These are phyloP conservation scores for Arbacia lixula DNA, from an alignment of 53 echinoderm and acorn worm genomes.

Conservation along the genomic window DNA sequence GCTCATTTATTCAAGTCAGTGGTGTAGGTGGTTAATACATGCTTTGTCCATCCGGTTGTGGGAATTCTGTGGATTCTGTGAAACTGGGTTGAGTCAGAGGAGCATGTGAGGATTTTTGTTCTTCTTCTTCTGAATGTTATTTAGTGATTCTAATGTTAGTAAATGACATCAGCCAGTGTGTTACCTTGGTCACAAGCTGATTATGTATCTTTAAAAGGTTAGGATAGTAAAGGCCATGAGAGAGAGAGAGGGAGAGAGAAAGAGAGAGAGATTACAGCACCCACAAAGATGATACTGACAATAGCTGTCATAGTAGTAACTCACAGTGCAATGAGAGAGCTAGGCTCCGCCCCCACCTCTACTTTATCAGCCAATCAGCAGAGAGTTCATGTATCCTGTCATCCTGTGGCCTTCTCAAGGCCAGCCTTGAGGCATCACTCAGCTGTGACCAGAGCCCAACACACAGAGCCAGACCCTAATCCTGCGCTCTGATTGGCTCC, in stretches of 20 bases:
- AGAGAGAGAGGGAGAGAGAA: slow-evolving; percentile 15
- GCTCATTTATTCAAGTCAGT: no score
- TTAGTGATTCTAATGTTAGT: slow-evolving; percentile 28
- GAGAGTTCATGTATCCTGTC: slow-evolving; percentile 49
- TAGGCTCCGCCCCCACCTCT: slow-evolving; percentile 29
- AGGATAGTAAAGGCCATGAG: slow-evolving; percentile 10
- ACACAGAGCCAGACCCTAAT: slow-evolving; percentile 47
- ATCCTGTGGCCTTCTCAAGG: slow-evolving; percentile 49
- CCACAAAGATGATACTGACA: slow-evolving; percentile 49
- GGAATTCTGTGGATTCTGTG: no score
- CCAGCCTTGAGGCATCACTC: slow-evolving; percentile 55
- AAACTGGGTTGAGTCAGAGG: no score
- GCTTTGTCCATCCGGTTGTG: no score
- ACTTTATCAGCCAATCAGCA: slow-evolving; percentile 60
- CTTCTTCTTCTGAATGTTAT: no score
- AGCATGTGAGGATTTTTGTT: no score
- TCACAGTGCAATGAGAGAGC: not conserved
- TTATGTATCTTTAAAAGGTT: not conserved
- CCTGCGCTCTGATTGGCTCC: slow-evolving; percentile 44
- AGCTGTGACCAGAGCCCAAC: slow-evolving; percentile 41
- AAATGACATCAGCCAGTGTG: slow-evolving; percentile 12
- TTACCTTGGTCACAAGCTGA: not conserved
- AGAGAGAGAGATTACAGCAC: no score
- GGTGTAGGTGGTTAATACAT: no score
- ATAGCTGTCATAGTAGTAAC: slow-evolving; percentile 36